A percentile compares a stretch with the other conserved stretches of the same genome.
Evolutionary conservation across 2,888 invertebrate species (phyloP).

Genomic region (Pachymerium ferrugineum): DNA sequence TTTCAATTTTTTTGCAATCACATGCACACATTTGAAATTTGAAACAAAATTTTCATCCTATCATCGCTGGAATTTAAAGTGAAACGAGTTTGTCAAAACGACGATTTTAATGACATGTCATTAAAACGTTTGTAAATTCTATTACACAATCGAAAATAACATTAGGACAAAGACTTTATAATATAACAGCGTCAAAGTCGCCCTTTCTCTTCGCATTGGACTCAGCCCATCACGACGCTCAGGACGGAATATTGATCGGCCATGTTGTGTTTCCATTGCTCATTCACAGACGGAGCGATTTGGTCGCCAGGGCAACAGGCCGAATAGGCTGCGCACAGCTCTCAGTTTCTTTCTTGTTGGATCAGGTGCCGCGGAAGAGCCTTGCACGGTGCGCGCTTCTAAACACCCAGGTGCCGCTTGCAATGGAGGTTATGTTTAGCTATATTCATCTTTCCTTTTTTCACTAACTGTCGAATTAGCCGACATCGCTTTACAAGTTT

Average conservation of each 20-base stretch:
- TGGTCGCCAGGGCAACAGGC: neutral
- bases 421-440: neutral
- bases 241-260: neutral
- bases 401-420: neutral
- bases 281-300: conserved; percentile 3
- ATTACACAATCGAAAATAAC: neutral
- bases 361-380: neutral
- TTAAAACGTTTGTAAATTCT: no score
- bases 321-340: neutral
- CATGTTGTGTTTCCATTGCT: neutral
- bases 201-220: neutral
- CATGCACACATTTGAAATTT: no score
- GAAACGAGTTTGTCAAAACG: no score
- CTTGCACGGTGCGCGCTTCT: neutral
- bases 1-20: no score
- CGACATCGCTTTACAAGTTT: neutral
- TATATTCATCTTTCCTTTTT: neutral
- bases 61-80: no score
- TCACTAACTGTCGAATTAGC: neutral
- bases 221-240: neutral
- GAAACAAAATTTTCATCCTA: no score
- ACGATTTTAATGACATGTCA: no score
- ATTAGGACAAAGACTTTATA: neutral
- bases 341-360: neutral
- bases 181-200: neutral